Evolutionary conservation across 2,113 vertebrate species (phyloP).

Genomic region (Manacus vitellinus): DNA sequence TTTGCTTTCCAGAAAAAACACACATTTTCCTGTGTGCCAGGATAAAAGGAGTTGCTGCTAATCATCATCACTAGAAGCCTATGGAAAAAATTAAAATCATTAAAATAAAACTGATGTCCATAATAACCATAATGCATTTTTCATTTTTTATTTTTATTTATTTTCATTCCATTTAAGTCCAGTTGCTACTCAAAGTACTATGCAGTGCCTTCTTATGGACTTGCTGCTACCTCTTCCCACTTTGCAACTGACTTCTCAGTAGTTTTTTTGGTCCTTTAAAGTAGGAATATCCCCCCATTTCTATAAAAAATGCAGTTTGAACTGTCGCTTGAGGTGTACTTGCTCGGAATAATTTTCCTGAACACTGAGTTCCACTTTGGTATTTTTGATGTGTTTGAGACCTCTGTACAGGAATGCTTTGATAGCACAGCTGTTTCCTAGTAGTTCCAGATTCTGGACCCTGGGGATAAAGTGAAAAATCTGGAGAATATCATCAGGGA

Average conservation of each 20-base stretch:
- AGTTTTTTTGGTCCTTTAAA: not conserved
- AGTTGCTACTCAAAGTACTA: not conserved
- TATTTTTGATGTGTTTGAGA: conserved; percentile 4
- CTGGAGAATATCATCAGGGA: not conserved
- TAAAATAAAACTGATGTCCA: not conserved
- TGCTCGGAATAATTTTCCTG: not conserved
- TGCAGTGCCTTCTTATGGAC: not conserved
- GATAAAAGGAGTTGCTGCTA: not conserved
- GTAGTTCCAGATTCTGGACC: conserved; percentile 8
- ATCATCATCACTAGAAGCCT: not conserved
- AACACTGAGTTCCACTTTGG: not conserved
- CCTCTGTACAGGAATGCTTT: conserved; percentile 21
- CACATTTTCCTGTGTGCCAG: not conserved
- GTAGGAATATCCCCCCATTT: not conserved
- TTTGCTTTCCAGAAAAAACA: not conserved
- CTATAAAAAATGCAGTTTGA: not conserved
- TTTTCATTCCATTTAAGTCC: not conserved
- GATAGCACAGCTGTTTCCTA: conserved; percentile 48
- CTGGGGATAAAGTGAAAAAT: not conserved
- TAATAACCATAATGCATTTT: not conserved
- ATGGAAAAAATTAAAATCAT: not conserved
- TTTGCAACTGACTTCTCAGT: not conserved
- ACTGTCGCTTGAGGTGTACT: not conserved
- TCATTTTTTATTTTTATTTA: not conserved
- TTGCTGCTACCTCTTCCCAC: not conserved